Percentiles rank a stretch among this genome's conserved stretches.
phyloP scores from a whole-genome alignment of 2,888 invertebrate genomes.

The Standfussiana lucernea region DNA sequence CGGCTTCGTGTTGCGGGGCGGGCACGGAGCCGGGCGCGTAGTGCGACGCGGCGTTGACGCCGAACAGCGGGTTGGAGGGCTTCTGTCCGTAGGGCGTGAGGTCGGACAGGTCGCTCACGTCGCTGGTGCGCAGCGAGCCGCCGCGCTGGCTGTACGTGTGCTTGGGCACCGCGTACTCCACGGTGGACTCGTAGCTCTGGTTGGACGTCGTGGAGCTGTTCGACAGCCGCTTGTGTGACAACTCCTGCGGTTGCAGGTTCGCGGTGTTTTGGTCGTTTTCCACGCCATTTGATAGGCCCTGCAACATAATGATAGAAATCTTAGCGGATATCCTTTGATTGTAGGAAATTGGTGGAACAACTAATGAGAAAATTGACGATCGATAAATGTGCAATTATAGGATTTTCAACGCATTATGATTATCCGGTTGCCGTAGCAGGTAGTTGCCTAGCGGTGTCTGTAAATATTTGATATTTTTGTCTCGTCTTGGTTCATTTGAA shows the following conservation, averaged over 20 bases:
- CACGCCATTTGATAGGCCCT: conserved; percentile 88
- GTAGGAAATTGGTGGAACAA: conserved; percentile 11
- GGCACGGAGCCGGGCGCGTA: conserved; percentile 83
- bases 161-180: conserved; percentile 86
- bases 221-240: conserved; percentile 85
- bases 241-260: conserved; percentile 80
- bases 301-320: conserved; percentile 70
- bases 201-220: conserved; percentile 87
- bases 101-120: conserved; percentile 78
- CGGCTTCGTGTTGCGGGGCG: conserved; percentile 69
- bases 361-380: conserved; percentile 50
- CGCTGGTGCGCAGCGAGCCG: conserved; percentile 74
- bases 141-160: conserved; percentile 80
- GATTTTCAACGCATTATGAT: conserved; percentile 11
- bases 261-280: conserved; percentile 88
- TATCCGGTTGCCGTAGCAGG: conserved; percentile 14
- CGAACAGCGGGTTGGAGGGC: conserved; percentile 86
- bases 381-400: conserved; percentile 36
- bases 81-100: conserved; percentile 77
- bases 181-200: conserved; percentile 87
- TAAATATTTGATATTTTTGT: not conserved
- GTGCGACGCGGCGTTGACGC: conserved; percentile 88
- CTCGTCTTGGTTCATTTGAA: not conserved
- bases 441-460: not conserved
- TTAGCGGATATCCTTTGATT: conserved; percentile 53